A percentile compares a stretch with the other conserved stretches of the same genome.
Evolutionary conservation across 2,888 invertebrate species (phyloP).

Genomic region (Drosophila neoperkinsi): DNA sequence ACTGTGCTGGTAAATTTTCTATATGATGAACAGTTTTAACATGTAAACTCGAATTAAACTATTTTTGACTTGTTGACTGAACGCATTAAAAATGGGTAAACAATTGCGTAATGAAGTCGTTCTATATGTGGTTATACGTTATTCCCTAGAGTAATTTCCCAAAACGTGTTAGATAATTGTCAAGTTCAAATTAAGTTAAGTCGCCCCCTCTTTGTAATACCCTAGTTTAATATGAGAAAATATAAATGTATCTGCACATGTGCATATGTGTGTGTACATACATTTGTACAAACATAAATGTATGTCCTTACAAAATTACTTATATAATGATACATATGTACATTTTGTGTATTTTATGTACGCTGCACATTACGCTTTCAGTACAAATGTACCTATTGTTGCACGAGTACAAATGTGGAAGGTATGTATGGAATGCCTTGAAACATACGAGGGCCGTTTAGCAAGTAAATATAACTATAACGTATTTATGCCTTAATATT

Average conservation of each 20-base stretch:
- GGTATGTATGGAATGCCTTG: slow-evolving; percentile 19
- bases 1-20: not conserved
- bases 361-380: not conserved
- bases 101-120: not conserved
- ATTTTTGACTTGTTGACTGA: not conserved
- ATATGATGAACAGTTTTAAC: not conserved
- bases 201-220: not conserved
- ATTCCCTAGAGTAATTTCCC: not conserved
- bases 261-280: not conserved
- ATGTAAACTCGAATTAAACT: not conserved
- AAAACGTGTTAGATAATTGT: not conserved
- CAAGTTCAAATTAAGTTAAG: not conserved
- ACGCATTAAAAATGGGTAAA: not conserved
- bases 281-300: not conserved
- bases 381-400: not conserved
- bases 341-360: not conserved
- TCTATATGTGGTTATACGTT: not conserved
- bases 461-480: slow-evolving; percentile 1
- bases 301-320: not conserved
- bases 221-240: not conserved
- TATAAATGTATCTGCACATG: not conserved
- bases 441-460: slow-evolving; percentile 88
- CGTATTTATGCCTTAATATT: not conserved
- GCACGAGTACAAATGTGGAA: not conserved
- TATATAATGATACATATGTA: not conserved